phyloP scores from a whole-genome alignment of 2,113 vertebrate species.

The Solea solea region DNA sequence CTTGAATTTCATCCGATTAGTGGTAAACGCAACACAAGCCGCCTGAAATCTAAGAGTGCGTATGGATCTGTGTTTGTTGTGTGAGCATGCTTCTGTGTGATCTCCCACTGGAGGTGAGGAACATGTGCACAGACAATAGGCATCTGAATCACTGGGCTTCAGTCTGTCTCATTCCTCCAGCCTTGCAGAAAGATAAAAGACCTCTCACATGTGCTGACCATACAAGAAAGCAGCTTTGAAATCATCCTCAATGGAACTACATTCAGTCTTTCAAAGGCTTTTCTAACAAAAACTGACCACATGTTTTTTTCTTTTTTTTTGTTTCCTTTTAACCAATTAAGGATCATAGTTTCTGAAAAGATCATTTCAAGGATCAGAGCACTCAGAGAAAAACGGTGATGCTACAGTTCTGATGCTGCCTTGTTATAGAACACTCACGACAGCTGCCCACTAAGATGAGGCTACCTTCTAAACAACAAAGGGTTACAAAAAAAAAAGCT shows the following conservation, averaged over 20 bases:
- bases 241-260: conserved; percentile 65
- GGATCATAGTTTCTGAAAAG: conserved; percentile 44
- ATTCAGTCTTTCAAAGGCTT: conserved; percentile 61
- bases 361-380: conserved; percentile 40
- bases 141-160: conserved; percentile 44
- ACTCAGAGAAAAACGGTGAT: conserved; percentile 46
- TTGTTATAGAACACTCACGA: conserved; percentile 23
- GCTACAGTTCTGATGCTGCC: conserved; percentile 29
- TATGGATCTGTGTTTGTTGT: neutral
- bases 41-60: conserved; percentile 19
- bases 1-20: conserved; percentile 43
- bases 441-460: conserved; percentile 20
- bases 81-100: conserved; percentile 23
- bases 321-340: conserved; percentile 38
- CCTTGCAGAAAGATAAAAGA: conserved; percentile 63
- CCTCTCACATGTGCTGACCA: conserved; percentile 67
- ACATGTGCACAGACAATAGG: conserved; percentile 48
- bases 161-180: conserved; percentile 42
- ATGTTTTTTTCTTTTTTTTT: neutral
- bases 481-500: neutral
- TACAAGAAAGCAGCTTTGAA: conserved; percentile 68
- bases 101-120: conserved; percentile 30
- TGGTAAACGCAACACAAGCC: conserved; percentile 36
- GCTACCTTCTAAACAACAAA: conserved; percentile 2
- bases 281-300: conserved; percentile 51